Percentiles rank a stretch among this genome's conserved stretches.
Conservation (phyloP, 2,797 vertebrate genomes). For the Halcyon smyrnensis region DNA sequence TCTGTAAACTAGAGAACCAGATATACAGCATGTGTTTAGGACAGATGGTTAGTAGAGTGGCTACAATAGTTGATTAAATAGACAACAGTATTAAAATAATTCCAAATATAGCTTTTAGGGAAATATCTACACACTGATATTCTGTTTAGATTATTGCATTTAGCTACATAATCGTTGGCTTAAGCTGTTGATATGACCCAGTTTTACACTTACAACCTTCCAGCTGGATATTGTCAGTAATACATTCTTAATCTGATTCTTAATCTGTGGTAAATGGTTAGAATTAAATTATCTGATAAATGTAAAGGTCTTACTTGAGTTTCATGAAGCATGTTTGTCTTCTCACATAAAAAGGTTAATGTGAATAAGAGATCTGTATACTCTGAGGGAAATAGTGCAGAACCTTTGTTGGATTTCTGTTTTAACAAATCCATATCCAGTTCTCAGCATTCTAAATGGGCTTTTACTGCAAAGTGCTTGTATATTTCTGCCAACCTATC, state of each 20-base stretch:
- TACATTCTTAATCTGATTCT: constrained; percentile 10
- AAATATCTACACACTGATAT: background rate
- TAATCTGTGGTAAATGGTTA: constrained; percentile 32
- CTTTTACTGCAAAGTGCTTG: background rate
- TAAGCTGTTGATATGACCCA: constrained; percentile 27
- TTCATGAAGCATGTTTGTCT: background rate
- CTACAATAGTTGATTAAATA: background rate
- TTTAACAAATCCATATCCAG: background rate
- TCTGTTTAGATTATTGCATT: background rate
- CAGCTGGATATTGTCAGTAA: constrained; percentile 19
- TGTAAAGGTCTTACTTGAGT: constrained; percentile 22
- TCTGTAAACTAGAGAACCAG: background rate
- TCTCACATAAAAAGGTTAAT: constrained; percentile 10
- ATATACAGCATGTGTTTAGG: background rate
- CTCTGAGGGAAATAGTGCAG: background rate
- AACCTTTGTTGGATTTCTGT: background rate
- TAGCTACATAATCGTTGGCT: background rate
- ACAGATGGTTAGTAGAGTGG: background rate
- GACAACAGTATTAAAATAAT: background rate
- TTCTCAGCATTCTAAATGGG: background rate
- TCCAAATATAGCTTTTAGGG: background rate
- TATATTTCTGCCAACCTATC: background rate
- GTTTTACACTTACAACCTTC: constrained; percentile 7
- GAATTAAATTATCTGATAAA: constrained; percentile 22
- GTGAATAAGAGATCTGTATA: background rate